These are phyloP conservation scores for Denticeps clupeoides DNA, from an alignment of 2,797 vertebrate genomes.

Conservation along the genomic window DNA sequence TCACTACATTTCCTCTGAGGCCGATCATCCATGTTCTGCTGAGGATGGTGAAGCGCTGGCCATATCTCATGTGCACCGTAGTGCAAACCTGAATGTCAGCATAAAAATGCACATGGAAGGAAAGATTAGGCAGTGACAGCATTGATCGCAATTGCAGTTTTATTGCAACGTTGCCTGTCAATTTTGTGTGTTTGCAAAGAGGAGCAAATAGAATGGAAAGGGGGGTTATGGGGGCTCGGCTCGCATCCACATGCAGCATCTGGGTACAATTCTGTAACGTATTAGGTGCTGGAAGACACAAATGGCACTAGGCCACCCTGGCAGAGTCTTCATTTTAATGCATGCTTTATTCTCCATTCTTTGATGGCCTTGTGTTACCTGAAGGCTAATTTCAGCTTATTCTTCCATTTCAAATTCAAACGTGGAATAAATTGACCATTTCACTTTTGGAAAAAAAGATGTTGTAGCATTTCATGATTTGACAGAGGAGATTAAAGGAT, in stretches of 20 bases:
- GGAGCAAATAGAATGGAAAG: neutral
- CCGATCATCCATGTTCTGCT: constrained; percentile 3
- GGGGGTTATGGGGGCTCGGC: neutral
- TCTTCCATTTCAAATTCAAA: too few relatives aligned
- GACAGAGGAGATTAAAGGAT: too few relatives aligned
- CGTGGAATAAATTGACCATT: too few relatives aligned
- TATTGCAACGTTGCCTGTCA: constrained; percentile 4
- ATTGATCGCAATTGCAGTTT: neutral
- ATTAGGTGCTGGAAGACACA: neutral
- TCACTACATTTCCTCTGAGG: neutral
- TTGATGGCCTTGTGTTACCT: too few relatives aligned
- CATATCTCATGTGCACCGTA: constrained; percentile 6
- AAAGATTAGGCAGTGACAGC: constrained; percentile 10
- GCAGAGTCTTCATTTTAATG: constrained; percentile 1
- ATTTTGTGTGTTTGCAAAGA: neutral
- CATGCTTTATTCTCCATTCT: neutral
- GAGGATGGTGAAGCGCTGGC: constrained; percentile 12
- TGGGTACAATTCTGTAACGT: neutral
- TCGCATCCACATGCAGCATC: neutral
- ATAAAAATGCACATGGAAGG: constrained; percentile 11
- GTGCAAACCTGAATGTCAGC: constrained; percentile 13
- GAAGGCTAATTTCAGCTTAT: too few relatives aligned
- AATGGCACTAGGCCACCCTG: neutral
- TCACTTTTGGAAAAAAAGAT: too few relatives aligned
- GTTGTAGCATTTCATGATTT: too few relatives aligned